phyloP scores from a whole-genome alignment of 2,888 invertebrate genomes.

The Torymus aiolomorphi region DNA sequence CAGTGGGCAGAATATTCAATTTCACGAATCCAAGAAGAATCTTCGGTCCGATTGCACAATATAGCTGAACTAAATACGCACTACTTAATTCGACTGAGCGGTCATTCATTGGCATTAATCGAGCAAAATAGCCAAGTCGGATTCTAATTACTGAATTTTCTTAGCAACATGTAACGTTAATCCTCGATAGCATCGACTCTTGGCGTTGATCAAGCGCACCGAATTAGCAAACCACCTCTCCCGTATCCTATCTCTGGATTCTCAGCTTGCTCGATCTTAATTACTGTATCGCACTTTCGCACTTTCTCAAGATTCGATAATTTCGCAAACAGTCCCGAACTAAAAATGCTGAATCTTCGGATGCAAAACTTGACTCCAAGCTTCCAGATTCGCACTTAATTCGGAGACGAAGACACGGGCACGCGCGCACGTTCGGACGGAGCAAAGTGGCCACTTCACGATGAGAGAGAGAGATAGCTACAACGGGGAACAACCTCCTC shows the following conservation, averaged over 20 bases:
- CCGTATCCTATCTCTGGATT: not conserved
- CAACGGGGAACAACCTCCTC: conserved; percentile 14
- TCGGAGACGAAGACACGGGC: not conserved
- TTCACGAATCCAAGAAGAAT: too few species aligned
- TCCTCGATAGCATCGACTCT: not conserved
- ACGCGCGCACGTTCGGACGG: not conserved
- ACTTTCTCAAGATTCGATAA: too few species aligned
- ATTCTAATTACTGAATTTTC: too few species aligned
- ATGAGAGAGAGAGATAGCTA: conserved; percentile 27
- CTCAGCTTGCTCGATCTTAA: too few species aligned
- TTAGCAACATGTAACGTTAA: too few species aligned
- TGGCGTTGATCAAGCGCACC: conserved; percentile 25
- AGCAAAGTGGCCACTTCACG: conserved; percentile 44
- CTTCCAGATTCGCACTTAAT: conserved; percentile 29
- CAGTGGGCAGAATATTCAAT: too few species aligned
- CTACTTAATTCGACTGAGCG: too few species aligned
- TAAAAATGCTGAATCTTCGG: conserved; percentile 18
- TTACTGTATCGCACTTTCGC: too few species aligned
- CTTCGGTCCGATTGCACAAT: conserved; percentile 3
- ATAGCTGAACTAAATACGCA: not conserved
- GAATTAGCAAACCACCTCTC: conserved; percentile 15
- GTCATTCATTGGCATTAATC: too few species aligned
- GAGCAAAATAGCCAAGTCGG: too few species aligned
- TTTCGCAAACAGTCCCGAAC: not conserved
- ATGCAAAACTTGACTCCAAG: conserved; percentile 31